phyloP scores from a whole-genome alignment of 1,140 invertebrate genomes.

The Hesperophylax magnus region DNA sequence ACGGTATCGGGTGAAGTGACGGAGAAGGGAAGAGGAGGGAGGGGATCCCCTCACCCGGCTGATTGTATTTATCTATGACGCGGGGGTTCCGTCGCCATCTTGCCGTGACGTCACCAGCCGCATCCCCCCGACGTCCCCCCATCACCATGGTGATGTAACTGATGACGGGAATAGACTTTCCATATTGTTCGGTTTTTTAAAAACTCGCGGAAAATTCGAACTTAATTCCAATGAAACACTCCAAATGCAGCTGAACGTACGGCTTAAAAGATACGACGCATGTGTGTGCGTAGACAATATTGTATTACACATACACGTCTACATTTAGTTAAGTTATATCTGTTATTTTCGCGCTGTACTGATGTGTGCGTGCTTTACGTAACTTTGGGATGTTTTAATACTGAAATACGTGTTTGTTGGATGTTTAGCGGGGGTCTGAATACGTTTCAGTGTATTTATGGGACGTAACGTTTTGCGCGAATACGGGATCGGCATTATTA shows the following conservation, averaged over 20 bases:
- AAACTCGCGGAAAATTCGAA: constrained; percentile 24
- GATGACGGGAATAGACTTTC: constrained; percentile 29
- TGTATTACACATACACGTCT: no score
- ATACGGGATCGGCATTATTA: neutral
- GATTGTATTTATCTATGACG: constrained; percentile 23
- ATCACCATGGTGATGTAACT: constrained; percentile 4
- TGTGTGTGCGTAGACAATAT: no score
- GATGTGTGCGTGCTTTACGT: no score
- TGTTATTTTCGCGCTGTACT: no score
- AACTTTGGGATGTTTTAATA: no score
- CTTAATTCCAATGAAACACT: constrained; percentile 12
- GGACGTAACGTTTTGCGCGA: neutral
- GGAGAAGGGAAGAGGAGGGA: no score
- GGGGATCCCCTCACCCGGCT: neutral
- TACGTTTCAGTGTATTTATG: neutral
- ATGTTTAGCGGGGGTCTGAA: neutral
- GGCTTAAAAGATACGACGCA: neutral
- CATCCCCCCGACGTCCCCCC: neutral
- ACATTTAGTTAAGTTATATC: no score
- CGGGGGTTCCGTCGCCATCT: constrained; percentile 20
- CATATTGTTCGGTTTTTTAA: constrained; percentile 19
- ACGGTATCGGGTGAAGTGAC: no score
- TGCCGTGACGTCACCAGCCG: constrained; percentile 20
- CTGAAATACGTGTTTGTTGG: no score
- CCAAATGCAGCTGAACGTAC: constrained; percentile 1